Percentiles rank a stretch among this genome's conserved stretches.
phyloP scores from a whole-genome alignment of 2,797 vertebrate species.

The Lagorchestes hirsutus region DNA sequence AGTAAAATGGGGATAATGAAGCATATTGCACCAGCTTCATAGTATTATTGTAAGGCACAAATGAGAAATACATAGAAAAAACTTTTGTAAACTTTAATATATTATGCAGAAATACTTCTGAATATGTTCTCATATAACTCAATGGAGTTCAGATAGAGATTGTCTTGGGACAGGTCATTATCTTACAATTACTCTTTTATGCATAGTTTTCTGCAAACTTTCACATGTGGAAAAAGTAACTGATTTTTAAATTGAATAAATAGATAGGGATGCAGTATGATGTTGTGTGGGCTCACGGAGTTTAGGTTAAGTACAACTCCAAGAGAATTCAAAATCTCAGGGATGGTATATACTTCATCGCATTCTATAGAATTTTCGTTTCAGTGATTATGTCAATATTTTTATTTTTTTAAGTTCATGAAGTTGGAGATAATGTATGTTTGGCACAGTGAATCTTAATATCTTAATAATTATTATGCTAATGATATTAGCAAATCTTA shows the following conservation, averaged over 20 bases:
- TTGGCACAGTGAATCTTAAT: background rate
- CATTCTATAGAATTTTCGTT: background rate
- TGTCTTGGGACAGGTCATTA: background rate
- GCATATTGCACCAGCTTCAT: background rate
- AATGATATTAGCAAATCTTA: background rate
- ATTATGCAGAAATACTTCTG: background rate
- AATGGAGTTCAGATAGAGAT: background rate
- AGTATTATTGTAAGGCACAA: background rate
- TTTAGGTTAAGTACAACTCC: background rate
- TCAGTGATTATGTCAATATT: background rate
- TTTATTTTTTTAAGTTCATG: background rate
- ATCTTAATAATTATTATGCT: background rate
- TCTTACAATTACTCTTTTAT: background rate
- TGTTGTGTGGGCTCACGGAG: background rate
- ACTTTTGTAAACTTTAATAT: background rate
- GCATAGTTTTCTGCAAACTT: background rate
- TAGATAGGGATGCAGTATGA: background rate
- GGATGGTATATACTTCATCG: background rate
- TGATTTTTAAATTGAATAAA: background rate
- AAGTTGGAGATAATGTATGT: background rate
- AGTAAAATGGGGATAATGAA: background rate
- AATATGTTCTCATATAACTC: background rate
- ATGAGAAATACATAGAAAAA: background rate
- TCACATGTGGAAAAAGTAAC: background rate
- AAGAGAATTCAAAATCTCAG: background rate